Percentiles rank a stretch among this genome's conserved stretches.
Conservation (phyloP, 2,888 invertebrate species). For the Yponomeuta cagnagella region DNA sequence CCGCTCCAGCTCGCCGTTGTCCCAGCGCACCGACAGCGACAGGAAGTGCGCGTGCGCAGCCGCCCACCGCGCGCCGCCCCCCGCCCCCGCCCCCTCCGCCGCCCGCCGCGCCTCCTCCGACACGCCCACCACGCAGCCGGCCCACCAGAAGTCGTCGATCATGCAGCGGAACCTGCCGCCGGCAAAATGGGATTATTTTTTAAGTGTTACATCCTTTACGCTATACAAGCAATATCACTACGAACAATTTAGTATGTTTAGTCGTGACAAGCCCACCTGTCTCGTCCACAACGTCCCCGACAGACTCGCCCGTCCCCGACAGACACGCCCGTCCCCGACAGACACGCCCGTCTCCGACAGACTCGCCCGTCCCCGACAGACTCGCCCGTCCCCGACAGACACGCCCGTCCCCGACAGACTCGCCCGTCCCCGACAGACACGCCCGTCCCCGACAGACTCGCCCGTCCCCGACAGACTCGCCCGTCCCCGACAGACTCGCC, state of each 20-base stretch:
- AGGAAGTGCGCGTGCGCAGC: slow-evolving; percentile 41
- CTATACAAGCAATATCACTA: slow-evolving; percentile 30
- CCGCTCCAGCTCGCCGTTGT: slow-evolving; percentile 92
- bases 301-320: too few species aligned
- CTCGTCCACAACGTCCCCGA: too few species aligned
- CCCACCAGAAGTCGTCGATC: slow-evolving; percentile 98
- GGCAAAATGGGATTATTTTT: slow-evolving; percentile 71
- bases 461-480: slow-evolving; percentile 26
- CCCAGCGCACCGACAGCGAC: slow-evolving; percentile 83
- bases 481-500: slow-evolving; percentile 84
- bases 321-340: too few species aligned
- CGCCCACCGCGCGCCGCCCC: slow-evolving; percentile 18
- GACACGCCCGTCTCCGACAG: too few species aligned
- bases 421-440: too few species aligned
- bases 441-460: too few species aligned
- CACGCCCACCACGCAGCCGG: slow-evolving; percentile 97
- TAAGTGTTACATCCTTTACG: too few species aligned
- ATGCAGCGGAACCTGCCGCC: slow-evolving; percentile 86
- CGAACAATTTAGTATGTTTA: too few species aligned
- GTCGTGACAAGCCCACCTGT: too few species aligned
- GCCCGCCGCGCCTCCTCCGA: slow-evolving; percentile 39
- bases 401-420: slow-evolving; percentile 68
- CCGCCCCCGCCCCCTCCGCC: slow-evolving; percentile 21
- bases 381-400: slow-evolving; percentile 71
- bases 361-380: too few species aligned